Evolutionary conservation across 2,888 invertebrate genomes (phyloP), one percentile per base, ranked within the genome.

Genomic region (Sinohyriopsis cumingii): DNA sequence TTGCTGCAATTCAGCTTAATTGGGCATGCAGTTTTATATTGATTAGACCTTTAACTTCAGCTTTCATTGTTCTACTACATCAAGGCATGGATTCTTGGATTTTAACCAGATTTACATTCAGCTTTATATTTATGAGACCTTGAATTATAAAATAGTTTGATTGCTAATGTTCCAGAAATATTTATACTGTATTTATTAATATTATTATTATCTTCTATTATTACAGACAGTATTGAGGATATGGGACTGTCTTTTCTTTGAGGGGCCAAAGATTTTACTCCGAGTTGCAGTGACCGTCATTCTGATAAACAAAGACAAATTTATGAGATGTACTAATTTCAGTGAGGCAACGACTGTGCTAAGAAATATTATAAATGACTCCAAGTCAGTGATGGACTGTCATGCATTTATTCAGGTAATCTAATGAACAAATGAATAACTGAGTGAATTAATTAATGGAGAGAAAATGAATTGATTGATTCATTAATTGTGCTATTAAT

Each of bases 241-340:
- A 90, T 98, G 98, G 97, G 98, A 98, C 90, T 96, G 97, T 87
- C 91, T 98, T 72, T 97, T 98, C 91, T 94, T 95, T 83, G 98
- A 98, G 91, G 98, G 98, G 60, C 95, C 95, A 72, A 97, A 97
- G 91, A 94, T 98, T 81, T 91, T 98, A 79, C 95, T 98, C 89
- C 93, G 97, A 80, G 96, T 96, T 4, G 96, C 95, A 67, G 87
- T 98, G 78, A 94, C 96, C 18, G 92, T 98, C 81, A 94, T 98
- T 75, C 93, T 86, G 63, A 75, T 82, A 56, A 88, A 91, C 80
- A 83, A 86, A 72, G 85, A 88, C 18, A 85, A 87, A 69, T 93
- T 98, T 79, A 91, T 96, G 86, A 92, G 92, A 19, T 94, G 95
- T 84, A 93, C 93, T 76, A 96, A 96, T 87, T 95, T 97, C 87